Evolutionary conservation across 2,797 vertebrate species (phyloP).

Genomic region (Cuniculus paca): DNA sequence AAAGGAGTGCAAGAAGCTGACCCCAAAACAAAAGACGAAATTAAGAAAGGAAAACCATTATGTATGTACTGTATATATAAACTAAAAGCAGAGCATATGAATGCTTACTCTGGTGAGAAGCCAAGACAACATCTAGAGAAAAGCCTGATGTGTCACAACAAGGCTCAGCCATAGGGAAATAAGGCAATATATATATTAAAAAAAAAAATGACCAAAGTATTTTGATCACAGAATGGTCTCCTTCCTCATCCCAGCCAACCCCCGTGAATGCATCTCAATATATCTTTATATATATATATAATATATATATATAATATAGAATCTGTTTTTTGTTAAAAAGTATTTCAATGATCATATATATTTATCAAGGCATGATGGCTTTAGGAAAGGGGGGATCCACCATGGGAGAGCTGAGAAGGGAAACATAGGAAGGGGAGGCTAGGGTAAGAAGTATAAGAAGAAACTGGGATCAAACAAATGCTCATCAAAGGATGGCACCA

Average conservation of each 20-base stretch:
- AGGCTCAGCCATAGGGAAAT: slow-evolving; percentile 86
- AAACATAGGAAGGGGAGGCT: slow-evolving; percentile 62
- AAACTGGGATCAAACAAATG: slow-evolving; percentile 82
- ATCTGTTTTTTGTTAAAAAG: slow-evolving; percentile 89
- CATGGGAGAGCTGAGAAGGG: slow-evolving; percentile 80
- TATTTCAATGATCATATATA: slow-evolving; percentile 91
- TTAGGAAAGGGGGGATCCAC: slow-evolving; percentile 81
- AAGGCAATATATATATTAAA: slow-evolving; percentile 85
- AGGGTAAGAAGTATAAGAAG: slow-evolving; percentile 77
- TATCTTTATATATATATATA: slow-evolving; percentile 87
- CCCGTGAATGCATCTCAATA: slow-evolving; percentile 87
- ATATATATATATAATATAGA: slow-evolving; percentile 89
- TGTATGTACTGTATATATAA: slow-evolving; percentile 78
- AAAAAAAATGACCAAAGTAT: slow-evolving; percentile 86
- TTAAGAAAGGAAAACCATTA: slow-evolving; percentile 78
- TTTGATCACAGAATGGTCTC: slow-evolving; percentile 89
- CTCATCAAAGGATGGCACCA: slow-evolving; percentile 80
- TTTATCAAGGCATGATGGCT: slow-evolving; percentile 94
- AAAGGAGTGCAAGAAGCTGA: slow-evolving; percentile 80
- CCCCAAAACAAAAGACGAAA: slow-evolving; percentile 84
- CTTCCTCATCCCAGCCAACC: slow-evolving; percentile 86
- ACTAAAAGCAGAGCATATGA: slow-evolving; percentile 86
- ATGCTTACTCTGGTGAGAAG: slow-evolving; percentile 82
- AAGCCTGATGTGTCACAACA: slow-evolving; percentile 81
- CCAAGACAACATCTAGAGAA: slow-evolving; percentile 82